Evolutionary conservation across 2,888 invertebrate species (phyloP).

Genomic region (Unio delphinus): DNA sequence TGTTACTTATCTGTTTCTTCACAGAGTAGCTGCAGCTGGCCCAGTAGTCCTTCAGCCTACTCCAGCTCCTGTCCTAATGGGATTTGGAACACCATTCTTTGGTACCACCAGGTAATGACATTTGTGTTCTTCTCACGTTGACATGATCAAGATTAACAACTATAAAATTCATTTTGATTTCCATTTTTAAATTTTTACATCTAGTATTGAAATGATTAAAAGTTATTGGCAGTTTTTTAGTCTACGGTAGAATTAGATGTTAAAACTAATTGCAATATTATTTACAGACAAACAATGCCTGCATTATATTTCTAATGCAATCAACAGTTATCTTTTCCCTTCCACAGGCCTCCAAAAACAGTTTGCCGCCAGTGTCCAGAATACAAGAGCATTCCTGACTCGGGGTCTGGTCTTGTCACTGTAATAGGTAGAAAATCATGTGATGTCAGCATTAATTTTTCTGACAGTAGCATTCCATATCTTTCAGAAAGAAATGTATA

Average conservation of each 20-base stretch:
- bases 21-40: constrained; percentile 2
- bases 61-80: constrained; percentile 32
- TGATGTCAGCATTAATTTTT: background rate
- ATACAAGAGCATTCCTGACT: constrained; percentile 31
- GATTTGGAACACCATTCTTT: constrained; percentile 54
- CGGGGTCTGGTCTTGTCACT: constrained; percentile 13
- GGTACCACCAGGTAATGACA: constrained; percentile 29
- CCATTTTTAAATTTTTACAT: too few relatives aligned
- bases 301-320: background rate
- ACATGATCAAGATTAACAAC: too few relatives aligned
- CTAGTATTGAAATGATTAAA: too few relatives aligned
- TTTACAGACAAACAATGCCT: too few relatives aligned
- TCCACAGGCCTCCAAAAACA: constrained; percentile 37
- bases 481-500: too few relatives aligned
- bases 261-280: too few relatives aligned
- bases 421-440: background rate
- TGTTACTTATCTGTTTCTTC: too few relatives aligned
- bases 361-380: constrained; percentile 65
- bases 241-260: too few relatives aligned
- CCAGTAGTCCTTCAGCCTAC: constrained; percentile 2
- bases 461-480: background rate
- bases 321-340: background rate
- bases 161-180: too few relatives aligned
- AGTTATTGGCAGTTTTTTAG: too few relatives aligned
- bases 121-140: constrained; percentile 2